These are phyloP conservation scores for Ctenodactylus gundi DNA, from an alignment of 2,113 vertebrate species.

Conservation along the genomic window DNA sequence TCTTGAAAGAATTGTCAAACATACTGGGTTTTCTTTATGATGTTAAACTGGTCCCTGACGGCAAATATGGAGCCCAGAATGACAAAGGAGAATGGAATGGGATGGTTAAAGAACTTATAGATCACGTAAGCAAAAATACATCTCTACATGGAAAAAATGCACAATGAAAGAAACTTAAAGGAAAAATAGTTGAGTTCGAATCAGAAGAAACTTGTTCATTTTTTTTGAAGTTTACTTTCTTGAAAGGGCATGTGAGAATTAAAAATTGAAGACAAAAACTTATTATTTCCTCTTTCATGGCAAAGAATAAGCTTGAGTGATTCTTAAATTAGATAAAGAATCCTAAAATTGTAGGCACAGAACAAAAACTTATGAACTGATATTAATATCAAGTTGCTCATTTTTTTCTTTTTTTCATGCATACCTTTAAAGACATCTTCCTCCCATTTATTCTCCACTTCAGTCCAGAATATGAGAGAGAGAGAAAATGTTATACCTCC, in stretches of 20 bases:
- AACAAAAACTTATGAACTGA: neutral
- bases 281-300: neutral
- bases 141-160: neutral
- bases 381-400: neutral
- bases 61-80: constrained; percentile 98
- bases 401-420: neutral
- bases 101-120: constrained; percentile 98
- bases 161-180: neutral
- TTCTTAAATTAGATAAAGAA: neutral
- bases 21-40: constrained; percentile 98
- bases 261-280: neutral
- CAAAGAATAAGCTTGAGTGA: neutral
- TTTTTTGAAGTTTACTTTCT: neutral
- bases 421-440: neutral
- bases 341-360: neutral
- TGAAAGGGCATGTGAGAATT: neutral
- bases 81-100: constrained; percentile 99
- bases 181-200: neutral
- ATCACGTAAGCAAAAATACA: constrained; percentile 89
- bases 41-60: constrained; percentile 96
- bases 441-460: neutral
- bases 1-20: constrained; percentile 96
- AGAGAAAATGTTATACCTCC: neutral
- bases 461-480: neutral
- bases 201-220: neutral